Evolutionary conservation across 1,140 invertebrate species (phyloP).

Genomic region (Leptinotarsa undecemlineata): DNA sequence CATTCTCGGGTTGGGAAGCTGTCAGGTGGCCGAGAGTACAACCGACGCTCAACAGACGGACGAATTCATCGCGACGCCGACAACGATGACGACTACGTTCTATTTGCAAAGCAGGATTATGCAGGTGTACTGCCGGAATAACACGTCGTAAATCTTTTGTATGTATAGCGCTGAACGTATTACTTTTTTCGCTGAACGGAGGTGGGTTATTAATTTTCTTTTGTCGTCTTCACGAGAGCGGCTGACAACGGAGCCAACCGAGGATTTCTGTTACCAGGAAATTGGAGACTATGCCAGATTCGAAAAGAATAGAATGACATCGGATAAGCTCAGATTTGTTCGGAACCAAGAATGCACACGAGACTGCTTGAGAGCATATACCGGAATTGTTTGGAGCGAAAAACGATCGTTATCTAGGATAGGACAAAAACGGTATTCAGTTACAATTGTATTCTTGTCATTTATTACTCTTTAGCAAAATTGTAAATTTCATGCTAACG

Average conservation of each 20-base stretch:
- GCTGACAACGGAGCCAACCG: neutral
- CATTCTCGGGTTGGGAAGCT: neutral
- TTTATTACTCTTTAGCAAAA: too few species aligned
- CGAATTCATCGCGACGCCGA: neutral
- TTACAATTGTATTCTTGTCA: too few species aligned
- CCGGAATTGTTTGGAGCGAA: too few species aligned
- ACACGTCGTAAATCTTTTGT: slow-evolving; percentile 18
- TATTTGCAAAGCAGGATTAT: slow-evolving; percentile 14
- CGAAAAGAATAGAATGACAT: too few species aligned
- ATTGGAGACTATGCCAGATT: neutral
- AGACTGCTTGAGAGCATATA: too few species aligned
- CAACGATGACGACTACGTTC: slow-evolving; percentile 1
- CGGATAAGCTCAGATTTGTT: too few species aligned
- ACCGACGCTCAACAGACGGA: neutral
- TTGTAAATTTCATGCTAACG: too few species aligned
- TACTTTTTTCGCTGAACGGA: neutral
- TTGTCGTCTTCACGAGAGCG: neutral
- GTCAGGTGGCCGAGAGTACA: neutral
- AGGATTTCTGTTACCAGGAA: neutral
- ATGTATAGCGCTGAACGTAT: slow-evolving; percentile 4
- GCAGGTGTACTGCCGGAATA: slow-evolving; percentile 18
- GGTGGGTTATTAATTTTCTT: slow-evolving; percentile 3
- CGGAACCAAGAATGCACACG: too few species aligned
- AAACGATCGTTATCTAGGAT: too few species aligned
- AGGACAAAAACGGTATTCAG: too few species aligned